Evolutionary conservation across 2,113 vertebrate genomes (phyloP).

Genomic region (Mastomys coucha): DNA sequence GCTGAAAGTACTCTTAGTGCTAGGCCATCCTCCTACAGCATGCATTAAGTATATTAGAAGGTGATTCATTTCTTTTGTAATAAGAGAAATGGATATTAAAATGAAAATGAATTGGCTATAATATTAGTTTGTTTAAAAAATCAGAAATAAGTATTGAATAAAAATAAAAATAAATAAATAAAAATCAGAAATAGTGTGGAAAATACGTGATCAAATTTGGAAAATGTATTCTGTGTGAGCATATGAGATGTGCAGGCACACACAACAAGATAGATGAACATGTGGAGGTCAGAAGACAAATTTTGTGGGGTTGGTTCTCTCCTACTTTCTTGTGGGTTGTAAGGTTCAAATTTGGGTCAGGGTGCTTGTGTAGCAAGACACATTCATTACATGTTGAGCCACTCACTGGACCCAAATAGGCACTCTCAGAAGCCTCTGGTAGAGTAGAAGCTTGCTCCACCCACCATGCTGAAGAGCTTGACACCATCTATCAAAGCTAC

Average conservation of each 20-base stretch:
- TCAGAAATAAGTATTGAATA: not conserved
- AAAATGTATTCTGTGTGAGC: not conserved
- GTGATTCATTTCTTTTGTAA: conserved; percentile 34
- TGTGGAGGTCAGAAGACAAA: not conserved
- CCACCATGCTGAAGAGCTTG: not conserved
- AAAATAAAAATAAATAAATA: too few relatives aligned
- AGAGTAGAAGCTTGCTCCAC: not conserved
- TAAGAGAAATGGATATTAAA: conserved; percentile 45
- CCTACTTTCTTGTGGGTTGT: not conserved
- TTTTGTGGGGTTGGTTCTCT: not conserved
- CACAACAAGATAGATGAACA: not conserved
- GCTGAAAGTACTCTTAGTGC: too few relatives aligned
- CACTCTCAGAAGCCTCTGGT: not conserved
- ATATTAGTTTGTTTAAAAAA: not conserved
- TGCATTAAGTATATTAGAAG: conserved; percentile 16
- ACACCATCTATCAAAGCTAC: not conserved
- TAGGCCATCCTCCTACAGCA: not conserved
- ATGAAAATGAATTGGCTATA: conserved; percentile 41
- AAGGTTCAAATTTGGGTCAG: not conserved
- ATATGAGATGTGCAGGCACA: not conserved
- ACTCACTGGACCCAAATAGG: not conserved
- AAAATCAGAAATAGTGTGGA: not conserved
- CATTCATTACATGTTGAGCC: too few relatives aligned
- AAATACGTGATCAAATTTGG: not conserved
- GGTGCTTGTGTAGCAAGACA: not conserved